Evolutionary conservation across 2,888 invertebrate genomes (phyloP), one percentile per base, ranked within the genome.

Genomic region (Euplexia lucipara): DNA sequence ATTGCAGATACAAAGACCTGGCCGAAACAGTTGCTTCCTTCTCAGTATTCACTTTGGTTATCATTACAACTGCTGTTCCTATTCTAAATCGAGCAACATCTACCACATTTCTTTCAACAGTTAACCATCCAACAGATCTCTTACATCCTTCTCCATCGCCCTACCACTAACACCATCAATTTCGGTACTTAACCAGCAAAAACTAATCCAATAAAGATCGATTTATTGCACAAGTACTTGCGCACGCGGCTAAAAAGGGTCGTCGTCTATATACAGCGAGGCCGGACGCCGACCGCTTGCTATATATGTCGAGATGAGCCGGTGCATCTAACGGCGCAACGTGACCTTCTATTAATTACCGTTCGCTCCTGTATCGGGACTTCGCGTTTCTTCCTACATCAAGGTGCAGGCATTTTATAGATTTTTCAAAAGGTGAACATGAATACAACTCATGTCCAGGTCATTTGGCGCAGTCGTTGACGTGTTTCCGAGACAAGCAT

Each of bases 291-390:
- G 78, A 78, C 86, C 82, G 75, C 82, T 78, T 81, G 83, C 90
- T 90, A 84, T 91, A 92, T 89, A 92, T 83, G 92, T 87, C 88
- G 86, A 84, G 91, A 90, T 90, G 92, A 89, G 92, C 90, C 78
- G 72, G 88, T 88, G 90, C 90, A 87, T 86, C 87, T 92, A 92
- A 93, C 92, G 92, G 92, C 86, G 85, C 84, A 80, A 83, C 60
- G 84, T 90, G 92, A 92, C 92, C 92, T 92, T 92, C 92, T 92
- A 92, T 92, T 92, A 93, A 93, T 93, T 93, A 93, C 93, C 92
- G 92, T 92, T 92, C 83, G 84, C 87, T 85, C 87, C 90, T 88
- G 85, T 83, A 88, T 88, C 86, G 88, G 88, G 87, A 85, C 83
- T 83, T 81, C 67, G 79, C 63, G 79, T 84, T 83, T 81, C 81